Conservation (phyloP, 2,113 vertebrate species). For the Tympanuchus pallidicinctus region DNA sequence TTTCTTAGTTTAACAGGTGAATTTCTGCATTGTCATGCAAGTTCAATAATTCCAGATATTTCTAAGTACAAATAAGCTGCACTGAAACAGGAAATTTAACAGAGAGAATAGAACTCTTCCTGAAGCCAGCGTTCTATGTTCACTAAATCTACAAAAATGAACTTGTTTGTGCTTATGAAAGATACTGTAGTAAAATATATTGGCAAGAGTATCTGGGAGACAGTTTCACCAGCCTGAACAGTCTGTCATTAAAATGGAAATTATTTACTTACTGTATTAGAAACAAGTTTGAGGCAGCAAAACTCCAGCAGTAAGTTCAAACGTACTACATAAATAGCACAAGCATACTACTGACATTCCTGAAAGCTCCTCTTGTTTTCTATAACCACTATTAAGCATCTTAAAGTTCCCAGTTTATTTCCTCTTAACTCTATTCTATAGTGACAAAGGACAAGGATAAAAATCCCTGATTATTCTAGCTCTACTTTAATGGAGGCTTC, state of each 20-base stretch:
- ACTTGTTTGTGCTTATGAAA: background rate
- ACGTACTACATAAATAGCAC: background rate
- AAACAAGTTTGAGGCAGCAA: background rate
- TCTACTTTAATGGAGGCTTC: background rate
- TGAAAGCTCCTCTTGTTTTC: background rate
- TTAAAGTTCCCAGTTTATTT: background rate
- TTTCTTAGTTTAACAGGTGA: background rate
- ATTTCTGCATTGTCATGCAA: background rate
- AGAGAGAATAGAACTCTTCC: background rate
- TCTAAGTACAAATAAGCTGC: background rate
- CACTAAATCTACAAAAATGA: background rate
- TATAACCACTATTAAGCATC: background rate
- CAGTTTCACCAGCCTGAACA: background rate
- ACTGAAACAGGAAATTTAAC: background rate
- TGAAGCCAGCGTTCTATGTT: background rate
- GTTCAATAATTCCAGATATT: background rate
- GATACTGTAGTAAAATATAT: background rate
- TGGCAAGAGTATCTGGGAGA: background rate
- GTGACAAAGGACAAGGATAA: background rate
- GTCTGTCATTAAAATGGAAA: background rate
- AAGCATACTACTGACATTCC: background rate
- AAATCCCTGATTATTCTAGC: background rate
- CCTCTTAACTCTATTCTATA: accelerated
- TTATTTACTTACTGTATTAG: background rate
- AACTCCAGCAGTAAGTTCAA: background rate